Conservation (phyloP, 2,113 vertebrate species). For the Nesoenas mayeri region DNA sequence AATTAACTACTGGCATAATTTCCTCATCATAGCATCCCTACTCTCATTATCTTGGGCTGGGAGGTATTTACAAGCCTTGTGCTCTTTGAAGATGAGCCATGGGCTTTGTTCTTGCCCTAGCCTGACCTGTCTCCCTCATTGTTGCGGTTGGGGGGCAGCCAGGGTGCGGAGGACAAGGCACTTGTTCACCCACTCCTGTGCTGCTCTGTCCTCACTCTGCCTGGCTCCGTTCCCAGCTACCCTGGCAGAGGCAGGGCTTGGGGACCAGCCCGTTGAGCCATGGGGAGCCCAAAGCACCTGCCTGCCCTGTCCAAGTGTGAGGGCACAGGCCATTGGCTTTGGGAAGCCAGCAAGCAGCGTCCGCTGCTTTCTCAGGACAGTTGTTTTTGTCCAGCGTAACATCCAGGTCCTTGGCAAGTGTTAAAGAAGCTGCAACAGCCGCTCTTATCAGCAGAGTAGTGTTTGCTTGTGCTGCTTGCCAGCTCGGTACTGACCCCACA, state of each 20-base stretch:
- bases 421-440: not conserved
- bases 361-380: not conserved
- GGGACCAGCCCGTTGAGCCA: rapidly evolving
- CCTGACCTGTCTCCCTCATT: not conserved
- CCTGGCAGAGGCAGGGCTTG: not conserved
- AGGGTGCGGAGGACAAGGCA: not conserved
- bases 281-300: not conserved
- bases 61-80: conserved; percentile 33
- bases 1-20: conserved; percentile 24
- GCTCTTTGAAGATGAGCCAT: conserved; percentile 13
- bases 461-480: not conserved
- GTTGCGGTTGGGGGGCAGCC: not conserved
- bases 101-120: conserved; percentile 14
- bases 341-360: not conserved
- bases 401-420: not conserved
- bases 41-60: conserved; percentile 36
- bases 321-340: not conserved
- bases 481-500: rapidly evolving
- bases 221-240: not conserved
- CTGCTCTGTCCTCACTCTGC: not conserved
- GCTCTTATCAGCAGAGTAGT: not conserved
- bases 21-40: not conserved
- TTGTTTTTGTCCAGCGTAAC: not conserved
- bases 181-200: rapidly evolving
- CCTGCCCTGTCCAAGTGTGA: not conserved